Evolutionary conservation across 2,113 vertebrate genomes (phyloP).

Genomic region (Dunckerocampus dactyliophorus): DNA sequence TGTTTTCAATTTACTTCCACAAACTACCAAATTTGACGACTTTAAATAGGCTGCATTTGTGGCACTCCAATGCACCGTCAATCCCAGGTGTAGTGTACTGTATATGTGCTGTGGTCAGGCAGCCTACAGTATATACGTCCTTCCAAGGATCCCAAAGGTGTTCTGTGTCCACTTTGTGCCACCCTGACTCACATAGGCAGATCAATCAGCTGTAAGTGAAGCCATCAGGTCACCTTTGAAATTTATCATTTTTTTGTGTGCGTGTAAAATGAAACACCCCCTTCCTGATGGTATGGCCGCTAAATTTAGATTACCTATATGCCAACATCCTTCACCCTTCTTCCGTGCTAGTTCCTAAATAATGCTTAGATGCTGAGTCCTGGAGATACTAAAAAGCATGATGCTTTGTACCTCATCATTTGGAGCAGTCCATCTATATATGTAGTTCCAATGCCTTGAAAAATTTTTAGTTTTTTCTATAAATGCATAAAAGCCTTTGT

Average conservation of each 20-base stretch:
- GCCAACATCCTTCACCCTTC: slow-evolving; percentile 54
- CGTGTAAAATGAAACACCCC: slow-evolving; percentile 70
- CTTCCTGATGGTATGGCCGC: slow-evolving; percentile 57
- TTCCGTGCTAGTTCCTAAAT: slow-evolving; percentile 14
- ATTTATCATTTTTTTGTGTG: slow-evolving; percentile 66
- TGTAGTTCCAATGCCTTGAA: neutral
- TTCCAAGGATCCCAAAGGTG: slow-evolving; percentile 54
- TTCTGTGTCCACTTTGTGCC: slow-evolving; percentile 65
- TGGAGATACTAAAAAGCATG: slow-evolving; percentile 13
- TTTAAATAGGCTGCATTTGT: neutral
- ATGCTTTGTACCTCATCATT: neutral
- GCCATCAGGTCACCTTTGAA: slow-evolving; percentile 76
- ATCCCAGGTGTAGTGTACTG: neutral
- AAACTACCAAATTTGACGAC: neutral
- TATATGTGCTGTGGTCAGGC: slow-evolving; percentile 15
- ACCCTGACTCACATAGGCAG: slow-evolving; percentile 60
- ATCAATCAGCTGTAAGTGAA: slow-evolving; percentile 77
- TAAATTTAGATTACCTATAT: slow-evolving; percentile 73
- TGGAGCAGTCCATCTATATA: neutral
- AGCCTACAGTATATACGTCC: slow-evolving; percentile 32
- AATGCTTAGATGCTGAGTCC: slow-evolving; percentile 35
- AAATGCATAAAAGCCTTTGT: too few relatives aligned
- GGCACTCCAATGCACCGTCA: slow-evolving; percentile 3
- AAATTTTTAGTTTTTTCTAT: too few relatives aligned
- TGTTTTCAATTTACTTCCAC: too few relatives aligned